A percentile compares a stretch with the other conserved stretches of the same genome.
Conservation (phyloP, 2,113 vertebrate species). For the Pavo muticus region DNA sequence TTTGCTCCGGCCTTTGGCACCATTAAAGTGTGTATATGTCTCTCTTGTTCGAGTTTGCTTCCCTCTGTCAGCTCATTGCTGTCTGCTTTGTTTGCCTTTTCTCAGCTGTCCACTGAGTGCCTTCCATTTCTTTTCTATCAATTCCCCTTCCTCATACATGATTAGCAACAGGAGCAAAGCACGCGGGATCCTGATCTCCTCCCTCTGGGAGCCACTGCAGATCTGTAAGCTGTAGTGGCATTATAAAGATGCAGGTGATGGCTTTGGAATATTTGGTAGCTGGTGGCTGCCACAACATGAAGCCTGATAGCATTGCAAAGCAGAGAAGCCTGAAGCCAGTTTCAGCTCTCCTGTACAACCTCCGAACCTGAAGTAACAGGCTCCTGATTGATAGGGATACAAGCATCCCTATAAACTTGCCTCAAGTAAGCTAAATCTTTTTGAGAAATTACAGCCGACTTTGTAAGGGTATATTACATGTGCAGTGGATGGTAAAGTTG, state of each 20-base stretch:
- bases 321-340: not conserved
- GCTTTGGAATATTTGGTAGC: not conserved
- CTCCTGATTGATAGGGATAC: not conserved
- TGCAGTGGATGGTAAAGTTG: not conserved
- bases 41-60: fast-evolving
- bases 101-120: not conserved
- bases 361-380: not conserved
- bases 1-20: not conserved
- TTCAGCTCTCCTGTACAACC: not conserved
- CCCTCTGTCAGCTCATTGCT: not conserved
- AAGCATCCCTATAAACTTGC: not conserved
- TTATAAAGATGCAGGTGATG: not conserved
- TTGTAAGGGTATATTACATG: not conserved
- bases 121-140: not conserved
- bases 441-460: not conserved
- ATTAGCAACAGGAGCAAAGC: not conserved
- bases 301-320: not conserved
- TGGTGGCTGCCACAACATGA: not conserved
- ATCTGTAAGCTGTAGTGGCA: not conserved
- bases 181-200: fast-evolving
- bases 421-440: not conserved
- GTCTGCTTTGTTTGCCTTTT: not conserved
- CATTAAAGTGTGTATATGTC: not conserved
- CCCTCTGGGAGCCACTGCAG: not conserved
- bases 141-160: not conserved